Percentiles rank a stretch among this genome's conserved stretches.
These are phyloP conservation scores for Ochotona curzoniae DNA, from an alignment of 2,113 vertebrate species.

Conservation along the genomic window DNA sequence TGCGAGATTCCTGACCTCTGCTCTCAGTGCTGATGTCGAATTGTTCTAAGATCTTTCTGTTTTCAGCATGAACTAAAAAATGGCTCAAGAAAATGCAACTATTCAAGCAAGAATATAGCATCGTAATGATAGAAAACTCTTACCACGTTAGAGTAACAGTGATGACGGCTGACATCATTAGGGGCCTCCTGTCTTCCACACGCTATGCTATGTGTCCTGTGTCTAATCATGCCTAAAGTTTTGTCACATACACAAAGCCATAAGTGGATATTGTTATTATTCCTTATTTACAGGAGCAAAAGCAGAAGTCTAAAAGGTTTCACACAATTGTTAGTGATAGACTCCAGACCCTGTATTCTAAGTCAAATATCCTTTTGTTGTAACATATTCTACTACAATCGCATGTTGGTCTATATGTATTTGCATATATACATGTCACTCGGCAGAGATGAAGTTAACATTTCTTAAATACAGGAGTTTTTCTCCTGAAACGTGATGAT, in stretches of 20 bases:
- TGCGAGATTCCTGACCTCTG: neutral
- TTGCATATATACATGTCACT: neutral
- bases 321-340: neutral
- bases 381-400: neutral
- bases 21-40: conserved; percentile 1
- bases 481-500: conserved; percentile 18
- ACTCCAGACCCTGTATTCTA: neutral
- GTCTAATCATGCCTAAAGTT: neutral
- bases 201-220: neutral
- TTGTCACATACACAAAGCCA: neutral
- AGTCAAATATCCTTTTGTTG: neutral
- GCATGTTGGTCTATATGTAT: neutral
- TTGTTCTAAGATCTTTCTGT: conserved; percentile 40
- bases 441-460: neutral
- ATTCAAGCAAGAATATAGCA: neutral
- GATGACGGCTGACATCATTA: neutral
- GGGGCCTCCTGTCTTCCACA: neutral
- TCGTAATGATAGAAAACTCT: neutral
- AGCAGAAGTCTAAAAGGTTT: neutral
- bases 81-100: conserved; percentile 38
- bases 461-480: neutral
- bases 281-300: neutral
- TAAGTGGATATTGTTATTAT: neutral
- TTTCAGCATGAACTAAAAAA: conserved; percentile 32
- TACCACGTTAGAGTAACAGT: neutral